These are phyloP conservation scores for Lacerta agilis DNA, from an alignment of 2,797 vertebrate species.

Conservation along the genomic window DNA sequence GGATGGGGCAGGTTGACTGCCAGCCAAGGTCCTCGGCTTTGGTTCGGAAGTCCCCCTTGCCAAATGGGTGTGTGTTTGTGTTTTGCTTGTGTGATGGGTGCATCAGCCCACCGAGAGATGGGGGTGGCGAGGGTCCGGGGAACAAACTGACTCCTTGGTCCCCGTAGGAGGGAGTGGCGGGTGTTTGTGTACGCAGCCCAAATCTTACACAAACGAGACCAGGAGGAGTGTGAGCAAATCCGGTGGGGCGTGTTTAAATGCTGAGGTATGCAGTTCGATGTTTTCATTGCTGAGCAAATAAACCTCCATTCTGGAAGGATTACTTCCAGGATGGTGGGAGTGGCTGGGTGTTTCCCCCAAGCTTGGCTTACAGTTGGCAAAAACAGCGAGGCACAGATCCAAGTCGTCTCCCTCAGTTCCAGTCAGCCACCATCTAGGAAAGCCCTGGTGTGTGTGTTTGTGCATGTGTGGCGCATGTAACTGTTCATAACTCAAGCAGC, in stretches of 20 bases:
- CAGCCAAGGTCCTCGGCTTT: not conserved
- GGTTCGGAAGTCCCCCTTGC: not conserved
- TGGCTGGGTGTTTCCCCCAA: conserved; percentile 5
- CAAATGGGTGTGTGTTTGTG: no score
- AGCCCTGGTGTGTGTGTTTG: not conserved
- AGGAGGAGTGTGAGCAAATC: conserved; percentile 5
- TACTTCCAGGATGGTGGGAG: not conserved
- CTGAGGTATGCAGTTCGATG: not conserved
- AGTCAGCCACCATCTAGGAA: no score
- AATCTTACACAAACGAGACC: conserved; percentile 1
- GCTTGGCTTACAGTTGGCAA: not conserved
- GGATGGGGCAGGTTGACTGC: not conserved
- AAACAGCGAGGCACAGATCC: not conserved
- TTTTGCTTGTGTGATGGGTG: not conserved
- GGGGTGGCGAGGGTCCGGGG: no score
- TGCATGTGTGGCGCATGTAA: not conserved
- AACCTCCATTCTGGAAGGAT: conserved; percentile 17
- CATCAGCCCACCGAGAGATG: not conserved
- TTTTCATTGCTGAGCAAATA: conserved; percentile 32
- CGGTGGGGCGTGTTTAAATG: not conserved
- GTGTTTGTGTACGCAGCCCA: not conserved
- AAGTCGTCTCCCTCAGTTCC: not conserved
- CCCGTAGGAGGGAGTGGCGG: rapidly evolving
- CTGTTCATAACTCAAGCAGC: not conserved
- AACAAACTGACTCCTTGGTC: not conserved